Percentiles rank a stretch among this genome's conserved stretches.
phyloP scores from a whole-genome alignment of 2,888 invertebrate species.

The Adineta ricciae region DNA sequence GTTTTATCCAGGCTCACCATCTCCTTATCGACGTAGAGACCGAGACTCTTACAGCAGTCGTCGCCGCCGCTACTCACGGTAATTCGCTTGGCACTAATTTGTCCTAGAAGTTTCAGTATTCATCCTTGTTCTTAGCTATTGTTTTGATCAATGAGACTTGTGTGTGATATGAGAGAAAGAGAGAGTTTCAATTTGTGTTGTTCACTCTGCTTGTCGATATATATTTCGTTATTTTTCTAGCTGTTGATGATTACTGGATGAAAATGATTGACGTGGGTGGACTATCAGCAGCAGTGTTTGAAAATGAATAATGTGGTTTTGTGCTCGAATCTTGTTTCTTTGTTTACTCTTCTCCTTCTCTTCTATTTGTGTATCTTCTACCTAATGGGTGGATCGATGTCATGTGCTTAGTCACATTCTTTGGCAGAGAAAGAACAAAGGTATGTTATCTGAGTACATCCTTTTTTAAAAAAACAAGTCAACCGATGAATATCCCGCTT shows the following conservation, averaged over 20 bases:
- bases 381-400: slow-evolving; percentile 4
- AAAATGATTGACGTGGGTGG: slow-evolving; percentile 2
- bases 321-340: slow-evolving; percentile 11
- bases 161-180: neutral
- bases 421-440: neutral
- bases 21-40: neutral
- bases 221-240: slow-evolving; percentile 9
- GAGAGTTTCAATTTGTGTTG: neutral
- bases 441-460: neutral
- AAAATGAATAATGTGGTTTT: slow-evolving; percentile 3
- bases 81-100: neutral
- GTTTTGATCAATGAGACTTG: neutral
- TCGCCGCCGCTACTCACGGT: neutral
- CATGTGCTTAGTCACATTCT: neutral
- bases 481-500: neutral
- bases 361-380: slow-evolving; percentile 1
- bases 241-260: slow-evolving; percentile 4
- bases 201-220: neutral
- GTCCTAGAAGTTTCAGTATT: neutral
- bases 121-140: no score
- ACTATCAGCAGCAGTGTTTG: neutral
- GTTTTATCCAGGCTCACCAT: neutral
- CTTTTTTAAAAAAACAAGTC: neutral
- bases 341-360: neutral
- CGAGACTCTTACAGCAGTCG: neutral